phyloP scores from a whole-genome alignment of 2,113 vertebrate species.

The Corydoras sp. region DNA sequence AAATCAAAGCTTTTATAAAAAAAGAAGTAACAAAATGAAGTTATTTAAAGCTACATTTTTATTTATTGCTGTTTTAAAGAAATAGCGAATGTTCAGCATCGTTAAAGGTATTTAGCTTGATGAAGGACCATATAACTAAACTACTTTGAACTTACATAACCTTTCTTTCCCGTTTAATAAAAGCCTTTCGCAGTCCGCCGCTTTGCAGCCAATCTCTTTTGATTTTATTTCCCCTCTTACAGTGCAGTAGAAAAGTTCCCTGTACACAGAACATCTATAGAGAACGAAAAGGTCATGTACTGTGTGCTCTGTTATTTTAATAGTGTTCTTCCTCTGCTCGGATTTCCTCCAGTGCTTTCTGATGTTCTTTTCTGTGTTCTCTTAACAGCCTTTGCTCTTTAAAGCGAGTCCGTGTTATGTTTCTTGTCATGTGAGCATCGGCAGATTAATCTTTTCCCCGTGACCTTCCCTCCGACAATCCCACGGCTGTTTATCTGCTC shows the following conservation, averaged over 20 bases:
- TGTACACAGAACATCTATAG: slow-evolving; percentile 12
- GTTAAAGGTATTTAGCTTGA: too few relatives aligned
- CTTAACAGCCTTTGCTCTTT: background rate
- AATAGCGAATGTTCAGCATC: too few relatives aligned
- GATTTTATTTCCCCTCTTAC: slow-evolving; percentile 8
- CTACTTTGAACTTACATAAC: too few relatives aligned
- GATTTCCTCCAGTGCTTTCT: background rate
- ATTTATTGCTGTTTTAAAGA: too few relatives aligned
- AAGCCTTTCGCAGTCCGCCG: too few relatives aligned
- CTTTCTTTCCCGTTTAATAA: too few relatives aligned
- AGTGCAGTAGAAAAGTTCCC: slow-evolving; percentile 24
- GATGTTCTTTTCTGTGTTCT: background rate
- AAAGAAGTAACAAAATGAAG: too few relatives aligned
- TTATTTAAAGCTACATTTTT: too few relatives aligned
- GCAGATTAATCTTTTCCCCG: background rate
- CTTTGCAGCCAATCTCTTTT: too few relatives aligned
- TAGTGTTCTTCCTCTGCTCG: background rate
- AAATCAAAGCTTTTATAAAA: too few relatives aligned
- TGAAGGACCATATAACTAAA: too few relatives aligned
- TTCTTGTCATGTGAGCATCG: background rate
- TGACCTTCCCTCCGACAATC: background rate
- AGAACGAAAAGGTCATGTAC: background rate
- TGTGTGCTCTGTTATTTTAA: background rate
- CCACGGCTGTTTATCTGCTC: slow-evolving; percentile 45
- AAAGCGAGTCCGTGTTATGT: background rate